A percentile compares a stretch with the other conserved stretches of the same genome.
phyloP scores from a whole-genome alignment of 2,113 vertebrate species.

The Elephantulus edwardii region DNA sequence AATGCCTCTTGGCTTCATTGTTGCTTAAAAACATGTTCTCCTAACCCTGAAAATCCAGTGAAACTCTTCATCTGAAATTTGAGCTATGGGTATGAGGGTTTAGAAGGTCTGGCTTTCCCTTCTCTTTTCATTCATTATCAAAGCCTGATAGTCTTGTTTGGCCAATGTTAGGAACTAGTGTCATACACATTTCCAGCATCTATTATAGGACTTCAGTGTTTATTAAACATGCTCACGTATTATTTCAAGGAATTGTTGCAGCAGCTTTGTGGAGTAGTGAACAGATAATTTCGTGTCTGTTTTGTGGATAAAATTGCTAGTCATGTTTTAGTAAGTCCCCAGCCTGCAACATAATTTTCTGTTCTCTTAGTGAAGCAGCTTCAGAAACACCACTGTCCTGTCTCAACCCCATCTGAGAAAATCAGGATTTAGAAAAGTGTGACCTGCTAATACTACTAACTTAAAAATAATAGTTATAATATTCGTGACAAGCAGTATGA shows the following conservation, averaged over 20 bases:
- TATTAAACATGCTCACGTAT: background rate
- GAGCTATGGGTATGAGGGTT: background rate
- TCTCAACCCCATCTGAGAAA: background rate
- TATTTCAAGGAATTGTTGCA: background rate
- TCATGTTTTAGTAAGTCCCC: background rate
- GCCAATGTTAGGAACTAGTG: background rate
- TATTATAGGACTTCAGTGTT: background rate
- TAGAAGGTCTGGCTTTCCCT: background rate
- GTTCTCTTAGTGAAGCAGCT: background rate
- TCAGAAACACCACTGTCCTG: background rate
- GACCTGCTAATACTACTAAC: background rate
- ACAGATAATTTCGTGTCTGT: background rate
- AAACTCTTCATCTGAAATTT: background rate
- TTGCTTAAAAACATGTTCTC: conserved; percentile 1
- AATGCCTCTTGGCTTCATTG: background rate
- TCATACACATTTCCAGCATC: background rate
- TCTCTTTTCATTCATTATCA: too few species aligned
- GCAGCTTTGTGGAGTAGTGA: background rate
- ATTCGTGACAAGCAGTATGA: background rate
- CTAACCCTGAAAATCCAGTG: background rate
- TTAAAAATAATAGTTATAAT: conserved; percentile 2
- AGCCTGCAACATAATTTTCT: background rate
- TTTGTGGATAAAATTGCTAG: background rate
- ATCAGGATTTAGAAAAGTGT: background rate
- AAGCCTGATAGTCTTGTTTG: too few species aligned